Evolutionary conservation across 2,113 vertebrate species (phyloP).

Genomic region (Dipodomys stephensi): DNA sequence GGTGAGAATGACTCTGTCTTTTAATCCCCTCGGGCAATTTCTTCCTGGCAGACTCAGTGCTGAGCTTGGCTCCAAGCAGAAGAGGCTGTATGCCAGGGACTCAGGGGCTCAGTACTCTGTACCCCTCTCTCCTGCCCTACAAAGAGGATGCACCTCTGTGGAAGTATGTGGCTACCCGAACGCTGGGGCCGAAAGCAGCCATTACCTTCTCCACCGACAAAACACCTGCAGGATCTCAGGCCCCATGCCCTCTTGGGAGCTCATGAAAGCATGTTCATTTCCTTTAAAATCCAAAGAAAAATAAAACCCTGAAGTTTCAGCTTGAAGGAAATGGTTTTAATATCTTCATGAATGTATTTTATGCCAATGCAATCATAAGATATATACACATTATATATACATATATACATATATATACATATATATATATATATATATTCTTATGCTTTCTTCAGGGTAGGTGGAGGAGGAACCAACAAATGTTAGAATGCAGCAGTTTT

Average conservation of each 20-base stretch:
- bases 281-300: constrained; percentile 23
- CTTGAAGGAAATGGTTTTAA: neutral
- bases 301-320: neutral
- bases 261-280: neutral
- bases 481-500: neutral
- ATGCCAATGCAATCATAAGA: neutral
- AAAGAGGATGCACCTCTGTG: no score
- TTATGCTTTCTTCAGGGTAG: neutral
- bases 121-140: neutral
- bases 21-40: constrained; percentile 42
- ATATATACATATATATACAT: no score
- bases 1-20: constrained; percentile 41
- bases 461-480: neutral
- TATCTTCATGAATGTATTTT: neutral
- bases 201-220: neutral
- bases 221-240: neutral
- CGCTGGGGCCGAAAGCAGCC: neutral
- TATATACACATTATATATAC: no score
- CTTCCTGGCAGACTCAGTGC: neutral
- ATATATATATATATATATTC: no score
- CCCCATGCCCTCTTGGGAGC: neutral
- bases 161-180: accelerated
- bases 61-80: neutral
- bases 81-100: neutral
- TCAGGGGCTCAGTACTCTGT: neutral